Evolutionary conservation across 2,113 vertebrate species (phyloP).

Genomic region (Haplochromis burtoni): DNA sequence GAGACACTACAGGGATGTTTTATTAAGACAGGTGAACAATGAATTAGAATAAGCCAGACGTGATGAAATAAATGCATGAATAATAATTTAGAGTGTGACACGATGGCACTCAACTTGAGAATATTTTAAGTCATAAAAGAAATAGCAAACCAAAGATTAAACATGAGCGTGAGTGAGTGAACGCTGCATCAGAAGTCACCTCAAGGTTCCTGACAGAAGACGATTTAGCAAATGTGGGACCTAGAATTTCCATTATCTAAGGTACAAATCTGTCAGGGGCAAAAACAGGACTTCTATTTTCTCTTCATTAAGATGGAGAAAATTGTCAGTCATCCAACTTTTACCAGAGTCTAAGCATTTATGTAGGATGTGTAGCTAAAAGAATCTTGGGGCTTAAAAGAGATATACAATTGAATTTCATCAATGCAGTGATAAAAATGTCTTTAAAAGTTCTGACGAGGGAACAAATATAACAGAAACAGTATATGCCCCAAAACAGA

Average conservation of each 20-base stretch:
- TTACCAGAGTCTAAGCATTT: not conserved
- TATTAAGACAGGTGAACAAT: not conserved
- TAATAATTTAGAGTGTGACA: not conserved
- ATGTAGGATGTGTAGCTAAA: not conserved
- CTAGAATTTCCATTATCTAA: not conserved
- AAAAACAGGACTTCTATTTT: not conserved
- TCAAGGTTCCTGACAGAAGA: not conserved
- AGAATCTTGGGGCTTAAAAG: not conserved
- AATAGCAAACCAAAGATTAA: not conserved
- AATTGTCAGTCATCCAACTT: not conserved
- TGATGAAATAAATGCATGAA: not conserved
- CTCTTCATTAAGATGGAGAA: not conserved
- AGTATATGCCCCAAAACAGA: not conserved
- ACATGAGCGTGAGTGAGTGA: not conserved
- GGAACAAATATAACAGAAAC: not conserved
- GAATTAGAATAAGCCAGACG: not conserved
- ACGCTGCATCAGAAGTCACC: not conserved
- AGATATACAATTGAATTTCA: rapidly evolving
- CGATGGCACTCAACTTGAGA: not conserved
- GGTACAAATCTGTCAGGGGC: not conserved
- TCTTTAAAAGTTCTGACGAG: not conserved
- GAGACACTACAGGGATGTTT: not conserved
- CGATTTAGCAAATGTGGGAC: not conserved
- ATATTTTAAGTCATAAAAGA: not conserved
- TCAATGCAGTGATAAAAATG: not conserved